Evolutionary conservation across 2,797 vertebrate genomes (phyloP), one percentile per base, ranked within the genome.

Genomic region (Muraenolepis orangiensis): DNA sequence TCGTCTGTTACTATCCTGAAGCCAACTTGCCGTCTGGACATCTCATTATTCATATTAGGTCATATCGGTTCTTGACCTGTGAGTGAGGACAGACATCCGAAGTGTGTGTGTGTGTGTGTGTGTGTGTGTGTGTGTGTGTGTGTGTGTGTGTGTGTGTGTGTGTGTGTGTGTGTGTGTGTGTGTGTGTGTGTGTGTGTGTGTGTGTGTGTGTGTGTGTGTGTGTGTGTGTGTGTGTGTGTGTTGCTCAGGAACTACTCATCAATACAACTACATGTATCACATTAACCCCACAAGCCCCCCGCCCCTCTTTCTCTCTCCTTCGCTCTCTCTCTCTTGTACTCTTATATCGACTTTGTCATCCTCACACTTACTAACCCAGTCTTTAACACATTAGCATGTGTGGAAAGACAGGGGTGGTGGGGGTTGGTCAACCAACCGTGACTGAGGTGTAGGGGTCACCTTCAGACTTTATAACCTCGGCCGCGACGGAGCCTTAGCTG

Each of bases 361-460:
- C 32, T 34, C 32, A 3, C 36, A 5, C 36, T 38, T 10, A 5
- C 36, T 38, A 6, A 5, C 36, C 11, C 36, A 10, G 14, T 42
- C 40, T 42, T 42, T 16, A 42, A 42, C 40, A 42, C 40, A 16
- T 42, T 14, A 42, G 40, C 16, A 42, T 42, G 12, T 42, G 36
- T 38, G 36, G 36, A 38, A 7, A 38, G 10, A 38, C 36, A 1
- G 36, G 36, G 10, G 36, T 4, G 36, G 36, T 4, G 36, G 36
- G 5, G 36, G 36, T 14, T 75, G 32, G 69, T 82, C 74, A 66
- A 74, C 67, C 84, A 38, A 85, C 26, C 66, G 46, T 16, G 74
- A 74, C 12, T 42, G 51, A 61, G 6, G 71, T 81, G 75, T 70
- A 20, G 64, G 75, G 28, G 40, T 78, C 61, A n/a, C 46, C 71